Percentiles rank a stretch among this genome's conserved stretches.
Evolutionary conservation across 2,888 invertebrate genomes (phyloP).

Genomic region (Steinernema hermaphroditum): DNA sequence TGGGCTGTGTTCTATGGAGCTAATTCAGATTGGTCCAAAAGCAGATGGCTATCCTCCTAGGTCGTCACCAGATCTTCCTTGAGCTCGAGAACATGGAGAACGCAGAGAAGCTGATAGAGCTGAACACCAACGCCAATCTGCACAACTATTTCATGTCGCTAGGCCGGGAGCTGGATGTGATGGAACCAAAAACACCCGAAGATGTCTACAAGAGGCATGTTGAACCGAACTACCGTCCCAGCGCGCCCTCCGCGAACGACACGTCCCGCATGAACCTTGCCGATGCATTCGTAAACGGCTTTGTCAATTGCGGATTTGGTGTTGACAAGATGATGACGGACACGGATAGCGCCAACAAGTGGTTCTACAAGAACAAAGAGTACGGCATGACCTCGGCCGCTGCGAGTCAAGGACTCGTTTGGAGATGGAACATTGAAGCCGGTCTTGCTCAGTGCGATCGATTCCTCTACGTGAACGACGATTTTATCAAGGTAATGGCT

Average conservation of each 20-base stretch:
- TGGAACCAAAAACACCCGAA: constrained; percentile 98
- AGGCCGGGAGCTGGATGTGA: constrained; percentile 93
- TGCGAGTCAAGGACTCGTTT: constrained; percentile 89
- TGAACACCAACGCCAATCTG: constrained; percentile 89
- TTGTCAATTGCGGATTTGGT: constrained; percentile 96
- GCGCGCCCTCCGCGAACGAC: constrained; percentile 71
- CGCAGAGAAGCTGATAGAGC: constrained; percentile 79
- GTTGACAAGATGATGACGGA: constrained; percentile 85
- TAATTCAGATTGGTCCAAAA: constrained; percentile 78
- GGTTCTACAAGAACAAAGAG: constrained; percentile 96
- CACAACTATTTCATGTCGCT: constrained; percentile 89
- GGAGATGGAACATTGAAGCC: constrained; percentile 97
- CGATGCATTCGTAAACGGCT: constrained; percentile 95
- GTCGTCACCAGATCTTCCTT: constrained; percentile 85
- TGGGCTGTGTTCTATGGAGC: neutral
- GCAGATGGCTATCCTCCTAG: constrained; percentile 93
- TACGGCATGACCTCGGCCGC: constrained; percentile 88
- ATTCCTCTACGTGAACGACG: constrained; percentile 90
- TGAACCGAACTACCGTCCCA: constrained; percentile 75
- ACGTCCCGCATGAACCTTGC: constrained; percentile 95
- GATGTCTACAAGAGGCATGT: constrained; percentile 97
- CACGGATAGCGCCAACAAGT: constrained; percentile 82
- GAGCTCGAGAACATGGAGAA: constrained; percentile 70
- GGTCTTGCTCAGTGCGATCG: constrained; percentile 97
- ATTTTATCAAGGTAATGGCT: constrained; percentile 83